These are phyloP conservation scores for Metaphire vulgaris DNA, from an alignment of 1,140 invertebrate genomes.

Conservation along the genomic window DNA sequence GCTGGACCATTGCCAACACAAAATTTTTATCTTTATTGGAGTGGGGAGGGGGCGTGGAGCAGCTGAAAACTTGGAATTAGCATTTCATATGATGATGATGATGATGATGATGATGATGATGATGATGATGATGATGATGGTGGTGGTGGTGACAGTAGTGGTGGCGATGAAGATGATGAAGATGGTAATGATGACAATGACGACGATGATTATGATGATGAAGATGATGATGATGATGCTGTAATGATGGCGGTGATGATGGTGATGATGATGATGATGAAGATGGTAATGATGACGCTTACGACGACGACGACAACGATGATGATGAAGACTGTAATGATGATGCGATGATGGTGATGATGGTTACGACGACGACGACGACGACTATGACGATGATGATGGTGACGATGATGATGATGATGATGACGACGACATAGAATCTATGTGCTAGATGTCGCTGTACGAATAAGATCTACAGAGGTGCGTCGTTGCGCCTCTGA, in stretches of 20 bases:
- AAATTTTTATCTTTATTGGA: background rate
- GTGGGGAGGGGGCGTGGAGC: background rate
- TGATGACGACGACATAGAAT: background rate
- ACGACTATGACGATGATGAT: background rate
- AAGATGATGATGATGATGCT: background rate
- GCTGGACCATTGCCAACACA: background rate
- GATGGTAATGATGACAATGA: background rate
- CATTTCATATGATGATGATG: background rate
- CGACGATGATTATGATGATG: background rate
- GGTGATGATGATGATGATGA: background rate
- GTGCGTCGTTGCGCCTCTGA: too few relatives aligned
- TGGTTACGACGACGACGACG: background rate
- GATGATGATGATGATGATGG: background rate
- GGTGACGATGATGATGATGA: background rate
- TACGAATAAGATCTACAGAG: background rate
- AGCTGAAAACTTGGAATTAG: background rate
- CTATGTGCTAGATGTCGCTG: background rate
- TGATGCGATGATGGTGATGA: background rate
- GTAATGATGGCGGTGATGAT: background rate
- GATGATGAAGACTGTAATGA: background rate
- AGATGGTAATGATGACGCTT: background rate
- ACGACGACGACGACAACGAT: background rate
- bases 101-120: background rate
- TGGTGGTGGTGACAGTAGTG: background rate
- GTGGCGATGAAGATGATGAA: background rate